Base-by-base conservation (phyloP, 1,140 invertebrate genomes). In the Caenorhabditis inopinata region DNA sequence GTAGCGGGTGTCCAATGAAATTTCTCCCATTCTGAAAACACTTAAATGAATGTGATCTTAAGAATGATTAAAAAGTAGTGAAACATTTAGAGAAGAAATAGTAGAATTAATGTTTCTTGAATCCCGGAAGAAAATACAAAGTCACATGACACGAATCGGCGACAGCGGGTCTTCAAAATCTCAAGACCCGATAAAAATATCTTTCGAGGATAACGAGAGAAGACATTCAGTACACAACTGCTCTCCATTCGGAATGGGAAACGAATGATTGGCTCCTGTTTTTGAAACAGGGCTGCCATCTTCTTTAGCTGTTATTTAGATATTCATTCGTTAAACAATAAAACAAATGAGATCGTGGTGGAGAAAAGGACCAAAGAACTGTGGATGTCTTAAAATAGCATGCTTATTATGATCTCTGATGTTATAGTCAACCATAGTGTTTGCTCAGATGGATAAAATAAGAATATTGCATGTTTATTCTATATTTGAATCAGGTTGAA, bases 1-100 rank as follows among this genome's bases (percentile, higher is more conserved):
- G 74, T 87, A 86, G 32, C 73, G 78, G 18, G 86, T 87, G 79
- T 86, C 87, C 32, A 85, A 49, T 27, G 74, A 48, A 49, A 62
- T 84, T 29, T 78, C 81, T 35, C 49, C 75, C 53, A 73, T 78
- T 38, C 75, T 76, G 75, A 51, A 76, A 76, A 21, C 11, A 32
- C n/a, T 49, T 76, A 32, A 25, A 32, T 9, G 11, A 32, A 12
- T 16, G 38, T 38, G 12, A 4, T 47, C 21, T 18, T 1, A 16
- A 16, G n/a, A 29, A 51, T 51, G 32, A 76, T 5, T 49, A 25
- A 76, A 38, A 18, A 51, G 25, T 27, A 16, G 38, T 3, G n/a
- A 32, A 32, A 16, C 48, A 32, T 2, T n/a, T 12, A 35, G 2
- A 14, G 4, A 32, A 42, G 38, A 5, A 42, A n/a, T n/a, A 42